Evolutionary conservation across 2,888 invertebrate genomes (phyloP), one percentile per base, ranked within the genome.

Genomic region (Nineta flava): DNA sequence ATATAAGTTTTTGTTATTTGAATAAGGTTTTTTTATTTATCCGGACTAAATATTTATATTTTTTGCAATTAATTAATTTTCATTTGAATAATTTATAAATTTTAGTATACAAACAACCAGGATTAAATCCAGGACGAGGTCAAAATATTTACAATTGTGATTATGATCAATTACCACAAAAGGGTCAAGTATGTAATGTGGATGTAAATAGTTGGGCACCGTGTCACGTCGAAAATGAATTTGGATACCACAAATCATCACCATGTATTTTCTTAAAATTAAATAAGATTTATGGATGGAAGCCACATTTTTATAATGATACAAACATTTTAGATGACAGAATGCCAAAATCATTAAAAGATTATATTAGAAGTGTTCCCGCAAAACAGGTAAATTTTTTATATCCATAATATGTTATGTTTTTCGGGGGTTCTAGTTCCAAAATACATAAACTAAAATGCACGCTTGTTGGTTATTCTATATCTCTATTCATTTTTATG

Each of bases 221-320:
- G 0, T 96, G 95, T 66, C 83, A 81, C 10, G 80, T 81, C 57
- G 86, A 86, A 55, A 85, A 91, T 61, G 75, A 81, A 58, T 99
- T 85, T 66, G 93, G 90, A 52, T 97, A 90, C 67, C 85, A 88
- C 64, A 83, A 83, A 62, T 93, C 92, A 41, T 81, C 85, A 16
- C 97, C 97, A 0, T 99, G 99, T 68, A 76, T 97, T 54, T 85
- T 96, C 63, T 74, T 99, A 50, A 97, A 97, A 65, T 72, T 99
- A 40, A 99, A 99, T 71, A 92, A 87, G 76, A 93, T 94, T 60
- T 93, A 80, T 59, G 88, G 82, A 16, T 95, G 94, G 94, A 72
- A 75, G 55, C 94, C 95, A 0, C 75, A 83, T 32, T 86, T 77
- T 61, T 93, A 86, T 62, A 82, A 87, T 60, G 77, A 81, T 54